Evolutionary conservation across 2,888 invertebrate genomes (phyloP), one percentile per base, ranked within the genome.

Genomic region (Plebejus anna): DNA sequence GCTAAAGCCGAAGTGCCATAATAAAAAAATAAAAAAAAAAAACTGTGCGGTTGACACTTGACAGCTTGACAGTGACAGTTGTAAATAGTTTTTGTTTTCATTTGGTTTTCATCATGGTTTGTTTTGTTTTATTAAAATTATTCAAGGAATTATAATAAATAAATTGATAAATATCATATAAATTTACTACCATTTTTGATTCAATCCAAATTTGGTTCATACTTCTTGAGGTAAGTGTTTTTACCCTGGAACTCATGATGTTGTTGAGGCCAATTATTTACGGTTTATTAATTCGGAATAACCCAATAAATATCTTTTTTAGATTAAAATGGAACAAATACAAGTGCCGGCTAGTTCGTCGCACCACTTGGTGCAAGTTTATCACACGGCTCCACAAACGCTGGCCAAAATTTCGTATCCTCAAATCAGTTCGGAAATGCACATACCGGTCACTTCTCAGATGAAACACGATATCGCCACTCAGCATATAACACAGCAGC

Each of bases 351-450:
- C 80, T 22, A 81, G 83, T 77, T 86, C 91, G 77, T 89, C 91
- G 0, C 92, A 91, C 78, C 92, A 91, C 78, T 85, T 92, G 22
- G 87, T 92, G 4, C 92, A 91, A 81, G 88, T 92, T 0, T 91
- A 89, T 79, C 89, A 90, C 79, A 87, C 88, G 0, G 80, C 88
- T 84, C 88, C 89, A 0, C 86, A 88, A 77, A 81, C 86, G 1
- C 89, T 91, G 75, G 89, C 87, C 2, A 91, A 90, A 80, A 82
- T 91, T 0, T 86, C 88, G 0, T 92, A 90, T 78, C 90, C 91
- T 61, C 90, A 90, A 79, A 85, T 90, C 13, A 86, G 87, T 55
- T 86, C 89, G 0, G 89, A 90, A 55, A 79, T 90, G 7, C 88
- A 90, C 28, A 83, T 91, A 78, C 89, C 91, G 0, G 83, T 88